phyloP scores from a whole-genome alignment of 2,797 vertebrate species.

The Nothura maculosa region DNA sequence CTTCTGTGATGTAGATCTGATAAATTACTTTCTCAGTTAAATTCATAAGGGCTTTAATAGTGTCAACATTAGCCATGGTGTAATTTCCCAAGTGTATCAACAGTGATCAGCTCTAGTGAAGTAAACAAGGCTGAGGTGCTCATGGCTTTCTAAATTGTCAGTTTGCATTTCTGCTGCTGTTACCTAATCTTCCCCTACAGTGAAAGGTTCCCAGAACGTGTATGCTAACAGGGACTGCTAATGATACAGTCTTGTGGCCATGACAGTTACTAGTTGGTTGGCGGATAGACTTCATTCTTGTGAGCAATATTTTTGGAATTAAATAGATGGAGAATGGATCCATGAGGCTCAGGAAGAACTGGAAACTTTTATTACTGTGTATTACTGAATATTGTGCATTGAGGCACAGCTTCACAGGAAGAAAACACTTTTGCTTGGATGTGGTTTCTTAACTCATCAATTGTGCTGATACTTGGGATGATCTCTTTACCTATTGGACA shows the following conservation, averaged over 20 bases:
- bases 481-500: not conserved
- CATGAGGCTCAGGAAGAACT: not conserved
- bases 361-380: not conserved
- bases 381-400: not conserved
- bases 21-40: not conserved
- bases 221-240: not conserved
- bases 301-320: not conserved
- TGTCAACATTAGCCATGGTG: not conserved
- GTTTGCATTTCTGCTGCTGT: not conserved
- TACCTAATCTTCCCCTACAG: not conserved
- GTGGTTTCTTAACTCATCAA: not conserved
- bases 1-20: not conserved
- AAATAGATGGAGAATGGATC: accelerated
- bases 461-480: not conserved
- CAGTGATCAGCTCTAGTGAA: not conserved
- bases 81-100: not conserved
- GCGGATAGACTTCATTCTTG: not conserved
- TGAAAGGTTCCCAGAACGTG: not conserved
- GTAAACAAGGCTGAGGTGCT: not conserved
- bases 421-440: not conserved
- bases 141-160: not conserved
- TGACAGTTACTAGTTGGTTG: not conserved
- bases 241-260: not conserved
- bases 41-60: not conserved
- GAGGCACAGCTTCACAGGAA: not conserved